Conservation (phyloP, 2,888 invertebrate species). For the Portevinia maculata region DNA sequence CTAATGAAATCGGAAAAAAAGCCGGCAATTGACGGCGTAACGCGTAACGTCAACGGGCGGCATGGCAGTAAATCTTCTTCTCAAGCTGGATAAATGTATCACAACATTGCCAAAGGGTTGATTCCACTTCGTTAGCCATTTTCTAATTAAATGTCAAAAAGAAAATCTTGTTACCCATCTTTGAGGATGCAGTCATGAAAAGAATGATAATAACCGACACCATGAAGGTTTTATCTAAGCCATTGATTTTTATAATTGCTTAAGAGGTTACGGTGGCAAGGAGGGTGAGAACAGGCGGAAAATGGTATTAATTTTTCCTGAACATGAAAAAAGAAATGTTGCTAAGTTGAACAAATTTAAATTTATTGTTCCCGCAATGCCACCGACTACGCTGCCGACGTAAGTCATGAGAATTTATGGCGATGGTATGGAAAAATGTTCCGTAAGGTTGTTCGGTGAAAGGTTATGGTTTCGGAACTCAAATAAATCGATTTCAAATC, state of each 20-base stretch:
- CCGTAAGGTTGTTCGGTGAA: constrained; percentile 7
- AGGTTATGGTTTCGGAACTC: constrained; percentile 18
- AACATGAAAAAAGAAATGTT: background rate
- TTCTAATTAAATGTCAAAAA: constrained; percentile 62
- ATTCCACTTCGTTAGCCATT: constrained; percentile 34
- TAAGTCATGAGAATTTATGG: constrained; percentile 24
- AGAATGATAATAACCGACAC: constrained; percentile 4
- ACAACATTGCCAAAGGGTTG: constrained; percentile 48
- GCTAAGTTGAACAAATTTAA: constrained; percentile 38
- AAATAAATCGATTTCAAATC: constrained; percentile 37
- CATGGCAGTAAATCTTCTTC: background rate
- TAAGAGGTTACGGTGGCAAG: background rate
- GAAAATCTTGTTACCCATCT: constrained; percentile 51
- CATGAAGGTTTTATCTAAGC: constrained; percentile 18
- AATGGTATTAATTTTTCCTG: background rate
- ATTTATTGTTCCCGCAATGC: constrained; percentile 24
- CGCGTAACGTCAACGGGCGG: background rate
- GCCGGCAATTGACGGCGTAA: constrained; percentile 23
- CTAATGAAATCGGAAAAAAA: constrained; percentile 23
- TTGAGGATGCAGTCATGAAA: background rate
- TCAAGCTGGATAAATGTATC: constrained; percentile 13
- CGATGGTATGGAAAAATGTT: constrained; percentile 6
- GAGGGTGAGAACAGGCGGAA: background rate
- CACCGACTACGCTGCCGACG: background rate
- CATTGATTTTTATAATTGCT: constrained; percentile 31